Conservation (phyloP, 30 jellyfish, hydroid and myxozoan genomes). For the Hydractinia symbiolongicarpus region DNA sequence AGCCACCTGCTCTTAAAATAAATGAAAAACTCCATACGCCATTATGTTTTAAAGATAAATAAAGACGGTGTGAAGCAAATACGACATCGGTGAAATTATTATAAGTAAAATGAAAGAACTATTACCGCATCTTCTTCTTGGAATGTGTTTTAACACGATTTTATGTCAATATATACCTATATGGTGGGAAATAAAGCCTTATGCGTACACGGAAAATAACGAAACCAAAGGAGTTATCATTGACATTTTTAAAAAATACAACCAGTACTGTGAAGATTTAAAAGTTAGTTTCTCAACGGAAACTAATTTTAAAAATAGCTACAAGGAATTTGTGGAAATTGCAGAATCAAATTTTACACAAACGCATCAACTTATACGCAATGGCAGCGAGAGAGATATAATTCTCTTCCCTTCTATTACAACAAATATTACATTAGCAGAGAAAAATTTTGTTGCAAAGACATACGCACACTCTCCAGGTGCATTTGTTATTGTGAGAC, state of each 20-base stretch:
- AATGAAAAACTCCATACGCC: too few relatives aligned
- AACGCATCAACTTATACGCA: neutral
- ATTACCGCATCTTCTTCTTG: too few relatives aligned
- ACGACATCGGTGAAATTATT: too few relatives aligned
- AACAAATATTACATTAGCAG: neutral
- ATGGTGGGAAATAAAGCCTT: conserved; percentile 1
- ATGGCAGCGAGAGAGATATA: neutral
- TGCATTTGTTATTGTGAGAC: conserved; percentile 3
- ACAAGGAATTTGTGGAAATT: neutral
- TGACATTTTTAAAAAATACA: neutral
- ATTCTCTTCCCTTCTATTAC: neutral
- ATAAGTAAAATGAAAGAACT: too few relatives aligned
- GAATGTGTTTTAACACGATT: too few relatives aligned
- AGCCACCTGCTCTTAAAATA: too few relatives aligned
- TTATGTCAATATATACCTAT: too few relatives aligned
- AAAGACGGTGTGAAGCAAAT: too few relatives aligned
- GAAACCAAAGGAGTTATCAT: neutral
- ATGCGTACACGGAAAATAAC: neutral
- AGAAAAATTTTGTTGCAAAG: neutral
- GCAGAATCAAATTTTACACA: neutral
- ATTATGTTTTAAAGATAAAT: too few relatives aligned
- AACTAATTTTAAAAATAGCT: neutral
- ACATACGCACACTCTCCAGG: neutral
- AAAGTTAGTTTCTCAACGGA: neutral
- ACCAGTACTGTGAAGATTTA: neutral